Evolutionary conservation across 1,140 invertebrate genomes (phyloP).

Genomic region (Asbolus verrucosus): DNA sequence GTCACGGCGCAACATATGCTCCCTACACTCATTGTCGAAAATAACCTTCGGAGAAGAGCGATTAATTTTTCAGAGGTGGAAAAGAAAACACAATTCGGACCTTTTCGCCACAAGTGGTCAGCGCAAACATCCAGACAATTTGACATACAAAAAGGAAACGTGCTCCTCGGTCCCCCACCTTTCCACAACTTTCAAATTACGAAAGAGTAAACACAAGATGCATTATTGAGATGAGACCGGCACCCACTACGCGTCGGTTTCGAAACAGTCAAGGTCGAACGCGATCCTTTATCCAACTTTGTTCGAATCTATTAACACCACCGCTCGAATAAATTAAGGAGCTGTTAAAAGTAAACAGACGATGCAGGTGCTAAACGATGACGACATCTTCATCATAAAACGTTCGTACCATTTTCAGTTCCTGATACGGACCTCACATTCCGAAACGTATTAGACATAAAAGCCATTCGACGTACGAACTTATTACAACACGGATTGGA

Average conservation of each 20-base stretch:
- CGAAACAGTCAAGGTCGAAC: conserved; percentile 22
- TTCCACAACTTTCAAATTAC: conserved; percentile 14
- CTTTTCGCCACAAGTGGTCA: no score
- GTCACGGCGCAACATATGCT: no score
- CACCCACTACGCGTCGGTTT: no score
- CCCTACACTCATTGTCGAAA: no score
- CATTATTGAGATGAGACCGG: no score
- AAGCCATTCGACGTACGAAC: not conserved
- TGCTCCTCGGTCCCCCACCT: no score
- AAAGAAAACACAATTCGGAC: no score
- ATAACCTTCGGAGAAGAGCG: no score
- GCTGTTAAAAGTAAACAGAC: conserved; percentile 15
- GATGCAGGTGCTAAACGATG: not conserved
- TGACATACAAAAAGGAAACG: no score
- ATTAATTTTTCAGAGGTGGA: no score
- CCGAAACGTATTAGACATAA: conserved; percentile 2
- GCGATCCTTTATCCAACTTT: not conserved
- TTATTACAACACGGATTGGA: conserved; percentile 5
- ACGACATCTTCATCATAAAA: conserved; percentile 6
- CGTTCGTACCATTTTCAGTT: not conserved
- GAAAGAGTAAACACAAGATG: conserved; percentile 3
- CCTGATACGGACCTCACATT: not conserved
- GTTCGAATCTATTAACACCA: no score
- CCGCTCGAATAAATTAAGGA: not conserved
- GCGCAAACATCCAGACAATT: no score